phyloP scores from a whole-genome alignment of 2,888 invertebrate genomes.

The Pseudococcus longispinus region DNA sequence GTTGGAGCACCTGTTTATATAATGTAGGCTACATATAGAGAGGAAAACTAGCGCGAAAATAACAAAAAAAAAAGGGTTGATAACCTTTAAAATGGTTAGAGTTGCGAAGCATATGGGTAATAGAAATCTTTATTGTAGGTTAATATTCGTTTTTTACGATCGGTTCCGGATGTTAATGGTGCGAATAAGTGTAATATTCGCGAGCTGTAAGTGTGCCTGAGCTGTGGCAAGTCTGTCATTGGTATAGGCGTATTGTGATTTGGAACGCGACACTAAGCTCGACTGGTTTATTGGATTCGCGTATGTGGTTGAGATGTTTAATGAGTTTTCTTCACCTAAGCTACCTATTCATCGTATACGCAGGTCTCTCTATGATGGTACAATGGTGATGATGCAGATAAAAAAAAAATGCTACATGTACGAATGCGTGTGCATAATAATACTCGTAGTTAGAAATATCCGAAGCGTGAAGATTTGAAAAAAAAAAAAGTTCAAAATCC shows the following conservation, averaged over 20 bases:
- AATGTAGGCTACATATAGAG: not conserved
- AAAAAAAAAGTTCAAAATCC: not conserved
- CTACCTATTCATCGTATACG: not conserved
- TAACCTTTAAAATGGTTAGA: not conserved
- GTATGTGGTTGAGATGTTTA: not conserved
- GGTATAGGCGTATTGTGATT: not conserved
- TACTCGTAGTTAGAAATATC: not conserved
- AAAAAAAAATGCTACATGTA: not conserved
- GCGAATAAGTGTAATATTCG: not conserved
- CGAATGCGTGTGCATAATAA: not conserved
- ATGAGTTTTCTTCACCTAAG: not conserved
- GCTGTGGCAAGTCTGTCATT: not conserved
- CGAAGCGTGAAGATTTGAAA: constrained; percentile 16
- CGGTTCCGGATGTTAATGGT: constrained; percentile 2
- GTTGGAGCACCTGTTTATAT: not conserved
- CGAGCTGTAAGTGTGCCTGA: not conserved
- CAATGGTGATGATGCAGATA: not conserved
- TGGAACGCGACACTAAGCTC: not conserved
- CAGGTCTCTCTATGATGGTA: too few relatives aligned
- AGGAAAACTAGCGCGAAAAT: not conserved
- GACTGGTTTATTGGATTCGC: not conserved
- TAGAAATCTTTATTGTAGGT: not conserved
- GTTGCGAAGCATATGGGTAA: not conserved
- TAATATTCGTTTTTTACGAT: constrained; percentile 15
- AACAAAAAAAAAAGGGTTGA: not conserved